Conservation (phyloP, 92 coral and sea anemone species). For the Pocillopora grandis region DNA sequence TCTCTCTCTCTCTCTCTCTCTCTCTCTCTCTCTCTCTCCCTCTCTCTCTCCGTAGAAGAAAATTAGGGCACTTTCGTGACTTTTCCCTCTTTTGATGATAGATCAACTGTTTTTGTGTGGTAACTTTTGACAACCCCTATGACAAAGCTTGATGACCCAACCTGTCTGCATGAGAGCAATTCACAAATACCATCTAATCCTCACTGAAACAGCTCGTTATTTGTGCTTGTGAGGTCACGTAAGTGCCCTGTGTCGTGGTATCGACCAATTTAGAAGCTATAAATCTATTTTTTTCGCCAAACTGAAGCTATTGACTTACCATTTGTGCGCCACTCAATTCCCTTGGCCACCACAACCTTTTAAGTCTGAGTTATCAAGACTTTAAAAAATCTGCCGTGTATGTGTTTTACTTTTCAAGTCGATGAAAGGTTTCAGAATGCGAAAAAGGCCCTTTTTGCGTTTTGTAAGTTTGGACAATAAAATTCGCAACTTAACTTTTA, state of each 20-base stretch:
- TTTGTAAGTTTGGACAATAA: no score
- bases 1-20: background rate
- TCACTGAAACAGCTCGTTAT: background rate
- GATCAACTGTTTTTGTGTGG: no score
- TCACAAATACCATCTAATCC: no score
- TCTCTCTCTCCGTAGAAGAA: no score
- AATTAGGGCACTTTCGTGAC: no score
- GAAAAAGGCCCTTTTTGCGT: no score
- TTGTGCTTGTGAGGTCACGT: slow-evolving; percentile 7
- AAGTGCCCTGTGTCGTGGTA: slow-evolving; percentile 16
- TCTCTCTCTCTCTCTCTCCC: no score
- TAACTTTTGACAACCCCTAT: no score
- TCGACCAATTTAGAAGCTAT: background rate
- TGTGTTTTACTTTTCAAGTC: slow-evolving; percentile 6
- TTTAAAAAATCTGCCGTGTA: background rate
- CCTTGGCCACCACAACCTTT: background rate
- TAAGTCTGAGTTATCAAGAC: background rate
- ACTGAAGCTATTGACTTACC: slow-evolving; percentile 12
- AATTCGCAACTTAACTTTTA: background rate
- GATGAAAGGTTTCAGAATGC: background rate
- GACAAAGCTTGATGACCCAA: no score
- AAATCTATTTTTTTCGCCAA: background rate
- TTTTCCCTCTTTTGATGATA: no score
- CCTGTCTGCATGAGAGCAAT: no score
- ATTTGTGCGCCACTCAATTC: slow-evolving; percentile 4